Conservation (phyloP, 2,888 invertebrate species). For the Tipula helvola region DNA sequence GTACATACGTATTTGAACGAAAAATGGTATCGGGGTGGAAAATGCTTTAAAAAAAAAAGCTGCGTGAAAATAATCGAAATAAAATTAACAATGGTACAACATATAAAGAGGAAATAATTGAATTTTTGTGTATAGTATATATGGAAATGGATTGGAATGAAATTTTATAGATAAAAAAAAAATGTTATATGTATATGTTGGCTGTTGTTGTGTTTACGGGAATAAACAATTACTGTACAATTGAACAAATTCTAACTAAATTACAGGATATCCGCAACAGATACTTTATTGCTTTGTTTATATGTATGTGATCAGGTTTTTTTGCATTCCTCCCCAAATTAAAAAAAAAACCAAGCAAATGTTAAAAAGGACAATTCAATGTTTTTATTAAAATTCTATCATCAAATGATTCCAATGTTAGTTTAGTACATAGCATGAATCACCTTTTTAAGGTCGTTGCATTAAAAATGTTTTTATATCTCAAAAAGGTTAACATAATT, state of each 20-base stretch:
- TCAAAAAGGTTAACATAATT: no score
- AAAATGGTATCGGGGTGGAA: not conserved
- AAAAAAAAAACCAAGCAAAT: no score
- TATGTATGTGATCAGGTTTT: not conserved
- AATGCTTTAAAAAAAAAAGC: not conserved
- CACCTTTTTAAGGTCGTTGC: no score
- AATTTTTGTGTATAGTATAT: not conserved
- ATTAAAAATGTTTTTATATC: no score
- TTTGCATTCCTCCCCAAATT: no score
- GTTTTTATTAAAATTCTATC: no score
- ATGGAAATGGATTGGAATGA: not conserved
- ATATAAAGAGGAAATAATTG: not conserved
- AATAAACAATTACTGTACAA: not conserved
- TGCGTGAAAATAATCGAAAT: conserved; percentile 4
- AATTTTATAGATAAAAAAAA: not conserved
- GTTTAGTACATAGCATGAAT: no score
- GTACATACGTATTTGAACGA: not conserved
- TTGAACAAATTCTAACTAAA: not conserved
- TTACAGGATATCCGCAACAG: not conserved
- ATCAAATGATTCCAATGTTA: no score
- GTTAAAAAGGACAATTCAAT: no score
- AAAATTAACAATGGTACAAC: not conserved
- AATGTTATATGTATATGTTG: not conserved
- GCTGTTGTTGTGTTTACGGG: not conserved
- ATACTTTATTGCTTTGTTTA: not conserved